A percentile compares a stretch with the other conserved stretches of the same genome.
Evolutionary conservation across 2,888 invertebrate species (phyloP).

Genomic region (Mythimna loreyi): DNA sequence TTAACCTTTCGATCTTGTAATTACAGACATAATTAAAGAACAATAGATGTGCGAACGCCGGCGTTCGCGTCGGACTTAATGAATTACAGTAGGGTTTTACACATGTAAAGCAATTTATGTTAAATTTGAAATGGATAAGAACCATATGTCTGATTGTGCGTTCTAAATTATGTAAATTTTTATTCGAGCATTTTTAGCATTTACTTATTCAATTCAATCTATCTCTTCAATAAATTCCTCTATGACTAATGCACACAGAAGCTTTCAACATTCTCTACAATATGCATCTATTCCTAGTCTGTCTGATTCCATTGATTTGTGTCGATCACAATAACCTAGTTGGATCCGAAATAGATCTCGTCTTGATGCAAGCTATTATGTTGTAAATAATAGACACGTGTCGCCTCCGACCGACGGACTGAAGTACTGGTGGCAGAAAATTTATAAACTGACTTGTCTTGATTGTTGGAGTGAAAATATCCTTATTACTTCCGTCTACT

Average conservation of each 20-base stretch:
- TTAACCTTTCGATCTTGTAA: too few species aligned
- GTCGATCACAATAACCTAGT: constrained; percentile 57
- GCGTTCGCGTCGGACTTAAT: too few species aligned
- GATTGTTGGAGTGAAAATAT: neutral
- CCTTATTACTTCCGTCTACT: neutral
- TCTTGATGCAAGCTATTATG: constrained; percentile 65
- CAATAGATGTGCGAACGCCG: too few species aligned
- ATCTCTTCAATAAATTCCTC: neutral
- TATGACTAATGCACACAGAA: neutral
- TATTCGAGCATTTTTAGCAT: neutral
- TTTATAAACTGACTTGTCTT: neutral
- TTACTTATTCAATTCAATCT: neutral
- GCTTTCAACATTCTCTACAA: neutral
- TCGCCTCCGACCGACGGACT: constrained; percentile 30
- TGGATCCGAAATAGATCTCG: constrained; percentile 47
- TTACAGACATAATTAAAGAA: too few species aligned
- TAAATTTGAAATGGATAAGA: too few species aligned
- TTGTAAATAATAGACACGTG: constrained; percentile 74
- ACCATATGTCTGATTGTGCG: neutral
- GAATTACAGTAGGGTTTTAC: too few species aligned
- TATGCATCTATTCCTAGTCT: neutral
- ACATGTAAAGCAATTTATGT: too few species aligned
- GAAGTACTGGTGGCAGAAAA: constrained; percentile 34
- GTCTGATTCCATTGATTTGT: constrained; percentile 31
- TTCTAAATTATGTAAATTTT: neutral